phyloP scores from a whole-genome alignment of 2,113 vertebrate genomes.

The Lophius piscatorius region DNA sequence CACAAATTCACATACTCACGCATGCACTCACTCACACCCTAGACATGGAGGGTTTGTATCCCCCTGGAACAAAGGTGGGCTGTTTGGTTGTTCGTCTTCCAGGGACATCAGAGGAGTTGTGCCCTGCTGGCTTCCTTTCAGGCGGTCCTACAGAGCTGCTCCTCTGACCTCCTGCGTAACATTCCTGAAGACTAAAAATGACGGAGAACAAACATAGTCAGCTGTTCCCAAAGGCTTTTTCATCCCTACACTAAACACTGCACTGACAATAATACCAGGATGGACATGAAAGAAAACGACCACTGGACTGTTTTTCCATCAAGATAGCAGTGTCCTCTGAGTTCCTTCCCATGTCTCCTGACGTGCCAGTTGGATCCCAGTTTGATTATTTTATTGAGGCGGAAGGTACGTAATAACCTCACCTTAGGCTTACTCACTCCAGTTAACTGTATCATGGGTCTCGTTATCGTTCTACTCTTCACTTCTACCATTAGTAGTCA shows the following conservation, averaged over 20 bases:
- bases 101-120: conserved; percentile 32
- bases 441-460: too few species aligned
- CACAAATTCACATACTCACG: not conserved
- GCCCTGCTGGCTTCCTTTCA: conserved; percentile 30
- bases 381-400: too few species aligned
- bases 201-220: conserved; percentile 64
- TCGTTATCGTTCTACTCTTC: too few species aligned
- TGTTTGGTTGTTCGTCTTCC: conserved; percentile 6
- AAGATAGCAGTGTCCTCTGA: not conserved
- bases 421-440: too few species aligned
- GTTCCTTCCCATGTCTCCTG: too few species aligned
- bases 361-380: too few species aligned
- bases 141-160: conserved; percentile 20
- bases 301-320: not conserved
- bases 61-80: conserved; percentile 1
- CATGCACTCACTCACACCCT: not conserved
- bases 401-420: too few species aligned
- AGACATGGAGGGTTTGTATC: not conserved
- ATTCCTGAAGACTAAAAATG: conserved; percentile 72
- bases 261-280: conserved; percentile 29
- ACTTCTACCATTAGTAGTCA: too few species aligned
- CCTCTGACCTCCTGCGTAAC: conserved; percentile 47
- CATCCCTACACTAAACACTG: not conserved
- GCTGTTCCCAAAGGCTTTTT: conserved; percentile 65
- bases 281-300: conserved; percentile 19